These are phyloP conservation scores for Leuctra nigra DNA, from an alignment of 2,888 invertebrate genomes.

Conservation along the genomic window DNA sequence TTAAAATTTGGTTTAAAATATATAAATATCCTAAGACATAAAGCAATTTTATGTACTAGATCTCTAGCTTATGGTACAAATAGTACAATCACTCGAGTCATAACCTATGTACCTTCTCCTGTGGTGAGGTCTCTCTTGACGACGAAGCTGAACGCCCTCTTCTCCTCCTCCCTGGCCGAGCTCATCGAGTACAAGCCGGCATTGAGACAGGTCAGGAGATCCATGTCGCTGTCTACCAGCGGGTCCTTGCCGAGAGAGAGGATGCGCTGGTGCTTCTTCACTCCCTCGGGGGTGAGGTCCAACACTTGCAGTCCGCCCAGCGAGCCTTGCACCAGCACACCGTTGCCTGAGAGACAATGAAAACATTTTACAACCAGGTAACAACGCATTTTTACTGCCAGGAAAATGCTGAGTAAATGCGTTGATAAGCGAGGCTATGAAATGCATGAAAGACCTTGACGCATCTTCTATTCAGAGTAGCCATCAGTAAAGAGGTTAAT, in stretches of 20 bases:
- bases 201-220: constrained; percentile 35
- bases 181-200: constrained; percentile 40
- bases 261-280: constrained; percentile 73
- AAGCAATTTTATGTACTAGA: too few relatives aligned
- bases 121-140: constrained; percentile 30
- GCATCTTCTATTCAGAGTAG: too few relatives aligned
- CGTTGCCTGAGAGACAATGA: constrained; percentile 21
- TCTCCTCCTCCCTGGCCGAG: constrained; percentile 37
- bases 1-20: too few relatives aligned
- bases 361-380: too few relatives aligned
- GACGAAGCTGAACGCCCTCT: constrained; percentile 48
- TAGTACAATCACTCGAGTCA: too few relatives aligned
- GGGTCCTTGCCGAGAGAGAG: constrained; percentile 77
- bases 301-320: constrained; percentile 87
- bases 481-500: too few relatives aligned
- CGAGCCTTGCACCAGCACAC: constrained; percentile 69
- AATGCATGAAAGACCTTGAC: too few relatives aligned
- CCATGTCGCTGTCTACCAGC: constrained; percentile 40
- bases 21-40: too few relatives aligned
- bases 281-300: constrained; percentile 77
- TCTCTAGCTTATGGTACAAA: too few relatives aligned
- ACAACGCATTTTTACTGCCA: too few relatives aligned
- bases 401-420: too few relatives aligned
- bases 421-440: too few relatives aligned
- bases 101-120: constrained; percentile 5